Conservation (phyloP, 2,888 invertebrate species). For the Cheilosia impressa region DNA sequence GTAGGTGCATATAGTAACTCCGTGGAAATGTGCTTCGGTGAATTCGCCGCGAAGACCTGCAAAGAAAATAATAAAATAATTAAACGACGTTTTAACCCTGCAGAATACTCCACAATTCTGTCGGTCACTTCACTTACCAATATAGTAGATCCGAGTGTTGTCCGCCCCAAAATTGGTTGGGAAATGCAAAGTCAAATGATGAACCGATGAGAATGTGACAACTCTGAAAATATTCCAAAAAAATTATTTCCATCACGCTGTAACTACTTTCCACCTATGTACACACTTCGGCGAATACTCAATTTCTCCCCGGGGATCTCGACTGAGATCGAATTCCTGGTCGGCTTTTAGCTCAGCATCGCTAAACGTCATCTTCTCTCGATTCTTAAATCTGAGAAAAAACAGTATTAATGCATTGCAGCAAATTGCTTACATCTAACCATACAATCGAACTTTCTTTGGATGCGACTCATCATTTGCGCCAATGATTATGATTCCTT, state of each 20-base stretch:
- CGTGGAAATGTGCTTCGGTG: constrained; percentile 91
- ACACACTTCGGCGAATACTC: constrained; percentile 95
- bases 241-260: neutral
- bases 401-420: neutral
- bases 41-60: constrained; percentile 93
- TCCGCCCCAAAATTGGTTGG: constrained; percentile 94
- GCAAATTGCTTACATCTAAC: constrained; percentile 75
- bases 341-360: constrained; percentile 90
- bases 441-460: constrained; percentile 93
- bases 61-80: constrained; percentile 7
- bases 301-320: constrained; percentile 90
- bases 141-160: constrained; percentile 94
- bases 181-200: constrained; percentile 95
- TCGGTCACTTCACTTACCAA: constrained; percentile 84
- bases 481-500: constrained; percentile 96
- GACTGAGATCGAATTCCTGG: constrained; percentile 94
- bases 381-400: constrained; percentile 92
- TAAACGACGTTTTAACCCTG: no score
- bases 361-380: constrained; percentile 97
- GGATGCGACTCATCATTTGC: constrained; percentile 95
- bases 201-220: constrained; percentile 95
- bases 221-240: constrained; percentile 87
- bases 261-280: neutral
- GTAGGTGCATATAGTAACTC: constrained; percentile 96
- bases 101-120: no score